These are phyloP conservation scores for Amorpha juglandis DNA, from an alignment of 2,888 invertebrate species.

Conservation along the genomic window DNA sequence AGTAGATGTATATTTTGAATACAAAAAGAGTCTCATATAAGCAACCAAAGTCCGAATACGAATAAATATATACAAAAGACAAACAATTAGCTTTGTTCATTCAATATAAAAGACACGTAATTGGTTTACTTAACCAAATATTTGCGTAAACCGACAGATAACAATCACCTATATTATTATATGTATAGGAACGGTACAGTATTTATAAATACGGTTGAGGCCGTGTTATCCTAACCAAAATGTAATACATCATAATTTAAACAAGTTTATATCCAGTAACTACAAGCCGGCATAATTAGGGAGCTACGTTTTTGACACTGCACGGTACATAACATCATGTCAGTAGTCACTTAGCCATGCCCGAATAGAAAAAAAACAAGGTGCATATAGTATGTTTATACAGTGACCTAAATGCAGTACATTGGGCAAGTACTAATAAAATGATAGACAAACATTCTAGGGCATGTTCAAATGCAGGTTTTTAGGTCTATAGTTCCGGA, in stretches of 20 bases:
- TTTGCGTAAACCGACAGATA: constrained; percentile 3
- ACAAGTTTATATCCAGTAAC: too few relatives aligned
- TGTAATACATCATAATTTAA: neutral
- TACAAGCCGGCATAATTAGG: too few relatives aligned
- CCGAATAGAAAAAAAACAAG: neutral
- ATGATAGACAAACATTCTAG: constrained; percentile 5
- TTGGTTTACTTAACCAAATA: constrained; percentile 10
- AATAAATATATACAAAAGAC: neutral
- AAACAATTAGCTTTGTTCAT: constrained; percentile 26
- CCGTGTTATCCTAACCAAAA: constrained; percentile 2
- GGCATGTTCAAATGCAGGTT: constrained; percentile 10
- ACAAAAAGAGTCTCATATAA: constrained; percentile 1
- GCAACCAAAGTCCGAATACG: neutral
- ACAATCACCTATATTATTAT: constrained; percentile 18
- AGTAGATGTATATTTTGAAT: neutral
- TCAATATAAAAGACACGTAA: constrained; percentile 22
- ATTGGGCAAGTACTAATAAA: constrained; percentile 6
- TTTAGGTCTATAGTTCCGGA: constrained; percentile 13
- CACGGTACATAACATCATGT: too few relatives aligned
- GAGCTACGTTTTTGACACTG: too few relatives aligned
- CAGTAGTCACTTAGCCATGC: too few relatives aligned
- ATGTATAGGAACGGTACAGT: constrained; percentile 1
- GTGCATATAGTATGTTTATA: neutral
- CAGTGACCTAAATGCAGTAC: neutral
- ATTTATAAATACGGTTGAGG: neutral